These are phyloP conservation scores for Epizoanthus fatuus DNA, from an alignment of 92 coral and sea anemone genomes.

Conservation along the genomic window DNA sequence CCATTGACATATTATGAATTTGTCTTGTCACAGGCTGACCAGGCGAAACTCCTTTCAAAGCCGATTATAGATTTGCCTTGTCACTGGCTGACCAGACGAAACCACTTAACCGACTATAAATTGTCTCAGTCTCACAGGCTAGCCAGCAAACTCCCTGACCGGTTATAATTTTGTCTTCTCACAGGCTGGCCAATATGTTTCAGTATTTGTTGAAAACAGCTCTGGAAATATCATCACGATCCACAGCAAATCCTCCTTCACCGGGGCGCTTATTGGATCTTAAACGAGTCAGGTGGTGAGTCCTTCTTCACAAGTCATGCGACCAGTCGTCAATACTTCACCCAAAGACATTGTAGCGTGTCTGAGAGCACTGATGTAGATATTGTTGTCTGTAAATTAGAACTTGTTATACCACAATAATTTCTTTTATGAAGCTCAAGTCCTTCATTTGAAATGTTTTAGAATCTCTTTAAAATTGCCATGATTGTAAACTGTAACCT, in stretches of 20 bases:
- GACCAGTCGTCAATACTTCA: neutral
- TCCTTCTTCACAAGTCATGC: too few relatives aligned
- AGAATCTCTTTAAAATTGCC: too few relatives aligned
- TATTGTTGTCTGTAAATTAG: conserved; percentile 7
- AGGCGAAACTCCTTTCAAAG: neutral
- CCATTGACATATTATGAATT: too few relatives aligned
- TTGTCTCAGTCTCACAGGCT: too few relatives aligned
- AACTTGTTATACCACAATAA: neutral
- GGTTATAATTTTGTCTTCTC: neutral
- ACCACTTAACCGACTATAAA: too few relatives aligned
- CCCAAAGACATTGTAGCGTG: conserved; percentile 1
- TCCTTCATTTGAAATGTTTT: neutral
- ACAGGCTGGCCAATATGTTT: conserved; percentile 94
- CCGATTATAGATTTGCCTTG: too few relatives aligned
- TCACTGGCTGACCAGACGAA: too few relatives aligned
- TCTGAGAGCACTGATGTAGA: conserved; percentile 42
- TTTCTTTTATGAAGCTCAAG: neutral
- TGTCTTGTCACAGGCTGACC: conserved; percentile 35
- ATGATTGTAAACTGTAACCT: too few relatives aligned
- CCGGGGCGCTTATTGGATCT: conserved; percentile 93
- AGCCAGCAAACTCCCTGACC: neutral
- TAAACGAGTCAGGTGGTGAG: neutral
- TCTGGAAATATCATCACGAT: conserved; percentile 87
- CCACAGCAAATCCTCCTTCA: conserved; percentile 83
- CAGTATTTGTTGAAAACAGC: conserved; percentile 95